Conservation (phyloP, 2,113 vertebrate species). For the Brienomyrus brachyistius region DNA sequence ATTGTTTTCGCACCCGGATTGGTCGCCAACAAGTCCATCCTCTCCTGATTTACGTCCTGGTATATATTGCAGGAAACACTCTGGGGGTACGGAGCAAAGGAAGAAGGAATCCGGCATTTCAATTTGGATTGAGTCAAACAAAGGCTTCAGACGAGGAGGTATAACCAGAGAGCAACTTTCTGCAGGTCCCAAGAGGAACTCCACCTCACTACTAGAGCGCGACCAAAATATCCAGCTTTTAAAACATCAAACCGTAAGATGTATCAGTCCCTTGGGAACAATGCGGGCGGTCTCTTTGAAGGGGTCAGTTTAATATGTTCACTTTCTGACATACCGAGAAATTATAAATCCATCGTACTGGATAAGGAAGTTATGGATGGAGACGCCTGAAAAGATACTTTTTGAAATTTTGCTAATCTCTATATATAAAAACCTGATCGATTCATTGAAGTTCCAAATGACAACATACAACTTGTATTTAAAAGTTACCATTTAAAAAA, state of each 20-base stretch:
- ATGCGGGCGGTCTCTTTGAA: not conserved
- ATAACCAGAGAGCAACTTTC: not conserved
- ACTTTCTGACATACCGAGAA: not conserved
- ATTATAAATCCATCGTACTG: not conserved
- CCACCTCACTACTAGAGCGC: not conserved
- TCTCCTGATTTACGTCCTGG: not conserved
- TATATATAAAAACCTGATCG: not conserved
- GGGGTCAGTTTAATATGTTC: not conserved
- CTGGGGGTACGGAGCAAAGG: not conserved
- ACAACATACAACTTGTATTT: not conserved
- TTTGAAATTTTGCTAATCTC: not conserved
- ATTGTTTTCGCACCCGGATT: not conserved
- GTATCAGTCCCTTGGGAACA: not conserved
- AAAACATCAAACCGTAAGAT: not conserved
- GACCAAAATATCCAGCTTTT: not conserved
- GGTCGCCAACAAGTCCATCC: not conserved
- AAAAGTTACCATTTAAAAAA: not conserved
- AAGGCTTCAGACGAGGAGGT: not conserved
- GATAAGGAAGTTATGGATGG: not conserved
- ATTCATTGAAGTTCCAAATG: not conserved
- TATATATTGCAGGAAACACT: conserved; percentile 3
- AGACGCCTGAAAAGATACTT: not conserved
- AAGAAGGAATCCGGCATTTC: not conserved
- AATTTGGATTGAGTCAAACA: not conserved
- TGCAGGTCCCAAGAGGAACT: not conserved